phyloP scores from a whole-genome alignment of 2,888 invertebrate species.

The Plebejus argus region DNA sequence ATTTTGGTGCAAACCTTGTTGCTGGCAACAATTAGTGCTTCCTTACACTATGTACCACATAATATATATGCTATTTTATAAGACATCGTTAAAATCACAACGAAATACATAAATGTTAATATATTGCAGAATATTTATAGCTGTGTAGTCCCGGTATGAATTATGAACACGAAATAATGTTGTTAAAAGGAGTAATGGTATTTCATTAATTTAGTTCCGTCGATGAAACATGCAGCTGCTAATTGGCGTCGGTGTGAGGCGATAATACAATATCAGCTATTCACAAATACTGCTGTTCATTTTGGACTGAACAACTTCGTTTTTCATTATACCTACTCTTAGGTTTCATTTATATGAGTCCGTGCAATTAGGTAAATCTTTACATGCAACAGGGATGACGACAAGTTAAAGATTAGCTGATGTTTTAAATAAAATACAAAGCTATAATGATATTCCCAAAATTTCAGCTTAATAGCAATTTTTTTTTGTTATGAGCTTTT shows the following conservation, averaged over 20 bases:
- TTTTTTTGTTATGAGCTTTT: too few species aligned
- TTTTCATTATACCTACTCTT: neutral
- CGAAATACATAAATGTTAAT: neutral
- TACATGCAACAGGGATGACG: too few species aligned
- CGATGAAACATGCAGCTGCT: conserved; percentile 43
- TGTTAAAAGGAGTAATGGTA: conserved; percentile 46
- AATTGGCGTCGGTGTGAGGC: conserved; percentile 40
- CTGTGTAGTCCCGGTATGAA: conserved; percentile 40
- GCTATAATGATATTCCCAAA: too few species aligned
- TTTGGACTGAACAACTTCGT: neutral
- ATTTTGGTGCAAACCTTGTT: neutral
- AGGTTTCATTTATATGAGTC: too few species aligned
- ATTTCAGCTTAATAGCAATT: too few species aligned
- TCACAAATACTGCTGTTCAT: neutral
- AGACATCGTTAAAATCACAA: neutral
- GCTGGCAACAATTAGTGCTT: neutral
- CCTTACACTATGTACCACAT: neutral
- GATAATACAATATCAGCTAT: conserved; percentile 29
- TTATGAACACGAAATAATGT: conserved; percentile 44
- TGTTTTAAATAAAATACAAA: too few species aligned
- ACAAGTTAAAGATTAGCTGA: too few species aligned
- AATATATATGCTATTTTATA: neutral
- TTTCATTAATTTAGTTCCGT: conserved; percentile 45
- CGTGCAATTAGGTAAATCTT: too few species aligned
- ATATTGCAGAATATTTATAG: neutral